Percentiles rank a stretch among this genome's conserved stretches.
Evolutionary conservation across 2,113 vertebrate genomes (phyloP).

Genomic region (Pao palembangensis): DNA sequence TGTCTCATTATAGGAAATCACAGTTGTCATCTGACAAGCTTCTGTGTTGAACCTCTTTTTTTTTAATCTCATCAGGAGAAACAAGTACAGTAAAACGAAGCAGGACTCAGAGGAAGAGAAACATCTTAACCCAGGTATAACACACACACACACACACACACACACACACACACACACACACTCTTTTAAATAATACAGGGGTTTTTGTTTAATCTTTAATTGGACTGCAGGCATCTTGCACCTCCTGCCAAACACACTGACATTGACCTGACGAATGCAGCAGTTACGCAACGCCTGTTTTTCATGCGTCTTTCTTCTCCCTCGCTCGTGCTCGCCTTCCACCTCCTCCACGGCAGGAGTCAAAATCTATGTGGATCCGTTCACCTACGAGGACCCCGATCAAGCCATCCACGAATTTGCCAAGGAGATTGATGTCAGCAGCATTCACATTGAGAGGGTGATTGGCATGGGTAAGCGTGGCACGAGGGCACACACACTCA

Average conservation of each 20-base stretch:
- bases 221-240: conserved; percentile 29
- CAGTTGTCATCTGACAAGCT: not conserved
- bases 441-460: conserved; percentile 98
- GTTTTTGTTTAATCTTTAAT: not conserved
- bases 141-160: conserved; percentile 12
- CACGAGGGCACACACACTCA: conserved; percentile 15
- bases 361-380: conserved; percentile 87
- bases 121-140: conserved; percentile 93
- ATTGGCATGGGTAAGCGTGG: conserved; percentile 92
- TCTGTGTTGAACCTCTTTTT: conserved; percentile 17
- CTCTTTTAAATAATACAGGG: not conserved
- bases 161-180: conserved; percentile 10
- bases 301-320: conserved; percentile 18
- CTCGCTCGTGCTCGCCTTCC: not conserved
- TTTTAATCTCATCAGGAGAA: conserved; percentile 77
- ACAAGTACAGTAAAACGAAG: conserved; percentile 97
- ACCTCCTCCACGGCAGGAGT: conserved; percentile 76
- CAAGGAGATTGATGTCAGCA: conserved; percentile 89
- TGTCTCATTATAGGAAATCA: no score
- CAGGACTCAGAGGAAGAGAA: conserved; percentile 98
- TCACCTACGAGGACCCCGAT: conserved; percentile 78
- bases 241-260: conserved; percentile 31
- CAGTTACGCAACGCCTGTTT: conserved; percentile 44
- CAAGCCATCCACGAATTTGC: conserved; percentile 78
- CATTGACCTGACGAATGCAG: conserved; percentile 54